These are phyloP conservation scores for Drosophila bunnanda DNA, from an alignment of 2,888 invertebrate species.

Conservation along the genomic window DNA sequence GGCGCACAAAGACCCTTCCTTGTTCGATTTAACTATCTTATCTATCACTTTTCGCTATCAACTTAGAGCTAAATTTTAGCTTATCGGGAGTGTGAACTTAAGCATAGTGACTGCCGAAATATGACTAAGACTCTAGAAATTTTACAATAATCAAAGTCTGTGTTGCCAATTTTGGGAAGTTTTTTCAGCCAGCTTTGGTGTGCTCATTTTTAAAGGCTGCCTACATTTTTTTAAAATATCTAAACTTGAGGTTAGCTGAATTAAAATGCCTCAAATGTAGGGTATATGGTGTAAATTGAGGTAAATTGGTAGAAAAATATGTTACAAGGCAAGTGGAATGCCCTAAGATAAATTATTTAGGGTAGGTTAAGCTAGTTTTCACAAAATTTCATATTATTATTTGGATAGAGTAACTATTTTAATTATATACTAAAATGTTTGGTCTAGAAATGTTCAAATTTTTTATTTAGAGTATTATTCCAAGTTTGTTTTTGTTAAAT, in stretches of 20 bases:
- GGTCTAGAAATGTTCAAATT: too few relatives aligned
- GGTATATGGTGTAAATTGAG: background rate
- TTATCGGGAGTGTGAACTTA: conserved; percentile 4
- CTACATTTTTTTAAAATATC: background rate
- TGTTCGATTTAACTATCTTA: conserved; percentile 36
- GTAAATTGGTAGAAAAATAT: background rate
- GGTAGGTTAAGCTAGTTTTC: background rate
- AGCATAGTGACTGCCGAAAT: background rate
- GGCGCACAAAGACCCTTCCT: conserved; percentile 14
- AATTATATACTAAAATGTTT: too few relatives aligned
- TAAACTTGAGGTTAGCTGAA: background rate
- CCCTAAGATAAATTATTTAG: background rate
- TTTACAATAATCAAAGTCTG: background rate
- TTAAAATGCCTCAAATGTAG: background rate
- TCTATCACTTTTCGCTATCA: conserved; percentile 5
- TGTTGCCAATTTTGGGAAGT: background rate
- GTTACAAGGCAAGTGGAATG: background rate
- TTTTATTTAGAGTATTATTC: too few relatives aligned
- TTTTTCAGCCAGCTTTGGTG: background rate
- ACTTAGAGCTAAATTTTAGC: too few relatives aligned
- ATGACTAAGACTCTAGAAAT: conserved; percentile 19
- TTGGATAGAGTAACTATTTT: too few relatives aligned
- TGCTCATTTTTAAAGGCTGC: background rate
- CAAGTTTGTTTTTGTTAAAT: too few relatives aligned
- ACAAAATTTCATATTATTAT: background rate